phyloP scores from a whole-genome alignment of 2,888 invertebrate species.

The Gryllus longicercus region DNA sequence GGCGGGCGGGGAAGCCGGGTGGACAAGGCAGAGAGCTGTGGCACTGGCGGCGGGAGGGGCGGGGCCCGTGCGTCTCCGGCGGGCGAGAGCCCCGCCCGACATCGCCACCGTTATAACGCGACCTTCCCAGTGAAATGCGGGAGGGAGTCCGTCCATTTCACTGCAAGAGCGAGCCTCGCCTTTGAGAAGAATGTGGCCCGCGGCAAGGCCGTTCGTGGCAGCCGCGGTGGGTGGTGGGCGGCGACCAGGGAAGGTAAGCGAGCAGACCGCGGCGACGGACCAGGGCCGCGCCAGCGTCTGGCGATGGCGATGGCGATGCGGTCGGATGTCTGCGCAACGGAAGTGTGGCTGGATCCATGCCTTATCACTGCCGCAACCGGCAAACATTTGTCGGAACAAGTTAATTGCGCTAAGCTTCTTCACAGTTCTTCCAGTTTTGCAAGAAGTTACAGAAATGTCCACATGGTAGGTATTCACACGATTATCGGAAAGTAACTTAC shows the following conservation, averaged over 20 bases:
- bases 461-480: too few relatives aligned
- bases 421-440: too few relatives aligned
- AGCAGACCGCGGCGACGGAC: background rate
- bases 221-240: background rate
- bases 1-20: background rate
- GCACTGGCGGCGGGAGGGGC: background rate
- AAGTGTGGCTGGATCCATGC: too few relatives aligned
- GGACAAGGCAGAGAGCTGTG: background rate
- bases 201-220: background rate
- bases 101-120: background rate
- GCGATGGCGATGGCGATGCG: too few relatives aligned
- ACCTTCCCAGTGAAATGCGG: constrained; percentile 2
- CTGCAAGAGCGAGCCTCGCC: background rate
- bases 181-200: background rate
- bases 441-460: too few relatives aligned
- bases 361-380: too few relatives aligned
- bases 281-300: too few relatives aligned
- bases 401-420: too few relatives aligned
- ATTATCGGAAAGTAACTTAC: too few relatives aligned
- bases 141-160: background rate
- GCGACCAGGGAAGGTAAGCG: background rate
- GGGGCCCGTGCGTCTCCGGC: background rate
- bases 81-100: background rate
- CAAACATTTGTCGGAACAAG: too few relatives aligned
- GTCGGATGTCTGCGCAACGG: too few relatives aligned